Evolutionary conservation across 1,140 invertebrate species (phyloP).

Genomic region (Drosophila sp.): DNA sequence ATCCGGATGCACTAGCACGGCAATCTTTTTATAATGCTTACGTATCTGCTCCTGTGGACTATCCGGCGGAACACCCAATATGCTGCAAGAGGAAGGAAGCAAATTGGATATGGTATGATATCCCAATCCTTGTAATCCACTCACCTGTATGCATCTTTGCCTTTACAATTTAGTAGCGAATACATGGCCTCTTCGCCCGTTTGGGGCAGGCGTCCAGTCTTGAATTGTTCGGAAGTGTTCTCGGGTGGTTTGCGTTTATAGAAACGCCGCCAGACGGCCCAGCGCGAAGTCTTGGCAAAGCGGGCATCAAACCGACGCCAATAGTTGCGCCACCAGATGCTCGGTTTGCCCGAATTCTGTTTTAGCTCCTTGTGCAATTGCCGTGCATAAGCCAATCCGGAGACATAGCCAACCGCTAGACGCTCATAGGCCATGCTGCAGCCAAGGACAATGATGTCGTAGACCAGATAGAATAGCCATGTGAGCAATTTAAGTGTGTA

Average conservation of each 20-base stretch:
- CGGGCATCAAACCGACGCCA: constrained; percentile 76
- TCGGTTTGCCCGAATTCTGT: constrained; percentile 79
- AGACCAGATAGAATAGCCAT: constrained; percentile 91
- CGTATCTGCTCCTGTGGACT: constrained; percentile 97
- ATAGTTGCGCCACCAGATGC: constrained; percentile 74
- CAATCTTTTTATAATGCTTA: constrained; percentile 96
- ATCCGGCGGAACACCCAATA: constrained; percentile 92
- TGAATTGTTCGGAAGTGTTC: constrained; percentile 56
- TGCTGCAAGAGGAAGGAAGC: constrained; percentile 85
- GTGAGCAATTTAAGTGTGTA: constrained; percentile 87
- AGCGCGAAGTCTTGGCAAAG: constrained; percentile 76
- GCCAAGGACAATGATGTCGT: constrained; percentile 90
- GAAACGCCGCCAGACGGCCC: constrained; percentile 79
- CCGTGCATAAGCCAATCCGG: constrained; percentile 51
- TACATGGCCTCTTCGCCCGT: constrained; percentile 98
- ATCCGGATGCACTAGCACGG: constrained; percentile 96
- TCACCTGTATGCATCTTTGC: constrained; percentile 96
- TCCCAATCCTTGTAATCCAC: neutral
- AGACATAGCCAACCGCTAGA: constrained; percentile 58
- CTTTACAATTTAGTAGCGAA: constrained; percentile 94
- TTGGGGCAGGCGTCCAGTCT: constrained; percentile 87
- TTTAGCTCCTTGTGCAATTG: constrained; percentile 76
- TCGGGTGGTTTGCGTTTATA: constrained; percentile 74
- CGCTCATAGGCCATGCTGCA: constrained; percentile 88
- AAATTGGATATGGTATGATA: neutral